Conservation (phyloP, 2,113 vertebrate genomes). For the Elaphurus davidianus region DNA sequence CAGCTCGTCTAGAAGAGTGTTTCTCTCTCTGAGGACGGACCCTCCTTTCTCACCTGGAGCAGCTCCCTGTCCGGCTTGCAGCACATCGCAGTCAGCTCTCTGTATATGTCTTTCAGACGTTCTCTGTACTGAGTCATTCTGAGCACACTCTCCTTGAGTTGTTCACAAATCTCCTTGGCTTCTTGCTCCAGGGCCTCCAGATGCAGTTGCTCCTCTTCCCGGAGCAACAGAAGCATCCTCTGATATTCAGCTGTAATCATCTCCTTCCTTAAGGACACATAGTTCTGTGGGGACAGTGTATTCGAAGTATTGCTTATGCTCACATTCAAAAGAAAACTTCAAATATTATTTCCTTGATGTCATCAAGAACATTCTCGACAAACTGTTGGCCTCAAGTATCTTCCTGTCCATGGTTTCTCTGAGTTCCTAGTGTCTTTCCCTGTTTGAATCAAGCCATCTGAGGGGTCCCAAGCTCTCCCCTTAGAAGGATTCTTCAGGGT, state of each 20-base stretch:
- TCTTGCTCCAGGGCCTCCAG: not conserved
- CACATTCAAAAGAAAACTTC: not conserved
- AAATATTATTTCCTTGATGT: not conserved
- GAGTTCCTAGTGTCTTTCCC: not conserved
- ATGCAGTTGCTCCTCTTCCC: not conserved
- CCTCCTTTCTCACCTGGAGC: not conserved
- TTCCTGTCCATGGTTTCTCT: not conserved
- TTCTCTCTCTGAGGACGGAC: not conserved
- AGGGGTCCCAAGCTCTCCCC: not conserved
- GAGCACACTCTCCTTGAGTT: not conserved
- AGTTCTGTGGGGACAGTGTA: not conserved
- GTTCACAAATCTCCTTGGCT: not conserved
- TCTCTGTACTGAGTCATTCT: not conserved
- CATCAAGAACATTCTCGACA: not conserved
- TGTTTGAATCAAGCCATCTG: not conserved
- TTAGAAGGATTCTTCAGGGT: not conserved
- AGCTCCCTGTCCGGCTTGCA: not conserved
- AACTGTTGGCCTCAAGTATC: not conserved
- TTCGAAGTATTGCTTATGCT: not conserved
- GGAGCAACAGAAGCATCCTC: not conserved
- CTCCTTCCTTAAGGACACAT: not conserved
- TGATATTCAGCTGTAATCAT: not conserved
- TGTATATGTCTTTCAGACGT: not conserved
- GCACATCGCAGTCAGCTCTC: not conserved
- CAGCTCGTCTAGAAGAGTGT: fast-evolving